Evolutionary conservation across 2,888 invertebrate species (phyloP).

Genomic region (Scaptomyza polygonia): DNA sequence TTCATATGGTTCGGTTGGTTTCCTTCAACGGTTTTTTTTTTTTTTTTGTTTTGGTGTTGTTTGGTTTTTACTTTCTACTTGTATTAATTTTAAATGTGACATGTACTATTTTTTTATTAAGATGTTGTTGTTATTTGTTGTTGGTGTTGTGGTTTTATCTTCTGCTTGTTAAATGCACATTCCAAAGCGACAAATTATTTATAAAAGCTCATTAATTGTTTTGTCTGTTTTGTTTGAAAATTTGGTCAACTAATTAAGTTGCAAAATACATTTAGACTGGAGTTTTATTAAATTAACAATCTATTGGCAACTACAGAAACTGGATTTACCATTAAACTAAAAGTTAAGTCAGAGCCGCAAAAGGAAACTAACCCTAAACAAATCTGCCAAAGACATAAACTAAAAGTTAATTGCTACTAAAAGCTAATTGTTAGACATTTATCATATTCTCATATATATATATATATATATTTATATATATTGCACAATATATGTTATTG

Average conservation of each 20-base stretch:
- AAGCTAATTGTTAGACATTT: slow-evolving; percentile 20
- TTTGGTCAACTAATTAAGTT: slow-evolving; percentile 54
- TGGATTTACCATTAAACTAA: slow-evolving; percentile 59
- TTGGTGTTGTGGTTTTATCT: slow-evolving; percentile 23
- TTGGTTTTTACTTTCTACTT: slow-evolving; percentile 35
- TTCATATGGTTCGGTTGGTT: slow-evolving; percentile 29
- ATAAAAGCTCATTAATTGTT: slow-evolving; percentile 77
- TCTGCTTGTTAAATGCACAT: slow-evolving; percentile 65
- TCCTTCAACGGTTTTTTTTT: slow-evolving; percentile 1
- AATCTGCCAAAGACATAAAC: slow-evolving; percentile 11
- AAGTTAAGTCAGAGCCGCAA: slow-evolving; percentile 43
- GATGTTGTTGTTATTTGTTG: slow-evolving; percentile 43
- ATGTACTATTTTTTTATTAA: slow-evolving; percentile 26
- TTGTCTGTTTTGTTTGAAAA: slow-evolving; percentile 28
- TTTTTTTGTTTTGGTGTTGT: slow-evolving; percentile 8
- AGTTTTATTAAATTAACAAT: slow-evolving; percentile 36
- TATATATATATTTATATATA: slow-evolving; percentile 10
- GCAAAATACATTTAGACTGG: slow-evolving; percentile 9
- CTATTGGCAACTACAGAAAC: slow-evolving; percentile 71
- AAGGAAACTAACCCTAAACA: slow-evolving; percentile 22
- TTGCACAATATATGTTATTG: slow-evolving; percentile 29
- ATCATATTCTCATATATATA: too few species aligned
- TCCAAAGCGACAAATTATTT: slow-evolving; percentile 76
- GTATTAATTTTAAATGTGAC: slow-evolving; percentile 24
- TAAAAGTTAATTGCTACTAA: slow-evolving; percentile 5